Evolutionary conservation across 2,888 invertebrate genomes (phyloP).

Genomic region (Zeuzera pyrina): DNA sequence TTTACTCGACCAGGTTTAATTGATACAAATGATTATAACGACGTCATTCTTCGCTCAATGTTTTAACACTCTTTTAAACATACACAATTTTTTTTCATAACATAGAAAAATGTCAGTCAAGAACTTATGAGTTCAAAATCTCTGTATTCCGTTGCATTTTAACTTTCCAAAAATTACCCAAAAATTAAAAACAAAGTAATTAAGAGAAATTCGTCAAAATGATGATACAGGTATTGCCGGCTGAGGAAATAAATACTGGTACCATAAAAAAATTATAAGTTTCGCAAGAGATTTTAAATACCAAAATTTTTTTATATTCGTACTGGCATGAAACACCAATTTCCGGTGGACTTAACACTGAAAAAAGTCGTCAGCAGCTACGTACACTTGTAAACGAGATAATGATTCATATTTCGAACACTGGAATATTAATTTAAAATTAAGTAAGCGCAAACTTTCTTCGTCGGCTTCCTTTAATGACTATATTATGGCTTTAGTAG

Average conservation of each 20-base stretch:
- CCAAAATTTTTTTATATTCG: neutral
- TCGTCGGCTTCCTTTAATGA: slow-evolving; percentile 33
- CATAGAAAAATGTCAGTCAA: too few species aligned
- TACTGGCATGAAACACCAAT: neutral
- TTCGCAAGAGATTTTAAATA: neutral
- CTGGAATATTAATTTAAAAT: slow-evolving; percentile 52
- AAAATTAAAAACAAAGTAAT: slow-evolving; percentile 56
- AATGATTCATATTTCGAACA: slow-evolving; percentile 57
- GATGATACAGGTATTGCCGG: slow-evolving; percentile 61
- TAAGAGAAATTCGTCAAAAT: slow-evolving; percentile 54
- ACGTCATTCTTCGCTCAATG: too few species aligned
- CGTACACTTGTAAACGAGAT: slow-evolving; percentile 45
- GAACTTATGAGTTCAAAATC: too few species aligned
- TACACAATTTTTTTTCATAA: too few species aligned
- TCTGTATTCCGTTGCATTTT: too few species aligned
- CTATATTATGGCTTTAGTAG: too few species aligned
- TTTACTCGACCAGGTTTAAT: too few species aligned
- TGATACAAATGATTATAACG: too few species aligned
- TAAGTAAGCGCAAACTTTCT: too few species aligned
- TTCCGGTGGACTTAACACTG: too few species aligned
- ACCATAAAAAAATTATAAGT: slow-evolving; percentile 26
- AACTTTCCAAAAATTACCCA: too few species aligned
- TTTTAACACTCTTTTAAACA: too few species aligned
- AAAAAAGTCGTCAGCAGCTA: slow-evolving; percentile 13
- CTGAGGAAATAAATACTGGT: slow-evolving; percentile 37